phyloP scores from a whole-genome alignment of 2,888 invertebrate species.

The Tupiocoris notatus region DNA sequence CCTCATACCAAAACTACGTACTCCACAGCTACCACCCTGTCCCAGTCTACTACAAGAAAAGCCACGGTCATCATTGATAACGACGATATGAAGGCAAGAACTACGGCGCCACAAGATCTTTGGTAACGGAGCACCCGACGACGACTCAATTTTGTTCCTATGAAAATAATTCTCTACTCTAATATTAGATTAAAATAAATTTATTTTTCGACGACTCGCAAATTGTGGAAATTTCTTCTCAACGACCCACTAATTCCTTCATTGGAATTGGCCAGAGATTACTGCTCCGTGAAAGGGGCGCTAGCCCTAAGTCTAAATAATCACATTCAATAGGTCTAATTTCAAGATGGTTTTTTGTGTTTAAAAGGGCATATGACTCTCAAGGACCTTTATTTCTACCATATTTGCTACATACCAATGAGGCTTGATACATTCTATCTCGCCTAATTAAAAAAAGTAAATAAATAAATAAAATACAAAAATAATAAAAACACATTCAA shows the following conservation, averaged over 20 bases:
- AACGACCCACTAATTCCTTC: no score
- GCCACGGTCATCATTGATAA: slow-evolving; percentile 45
- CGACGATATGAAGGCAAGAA: slow-evolving; percentile 1
- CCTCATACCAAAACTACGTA: slow-evolving; percentile 49
- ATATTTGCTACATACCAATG: no score
- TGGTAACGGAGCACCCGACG: background rate
- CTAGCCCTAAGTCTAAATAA: background rate
- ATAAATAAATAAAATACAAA: background rate
- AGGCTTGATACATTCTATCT: background rate
- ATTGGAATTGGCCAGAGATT: no score
- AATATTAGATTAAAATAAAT: background rate
- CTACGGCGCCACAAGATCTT: background rate
- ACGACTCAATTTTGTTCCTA: background rate
- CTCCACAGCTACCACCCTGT: slow-evolving; percentile 49
- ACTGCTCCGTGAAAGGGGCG: no score
- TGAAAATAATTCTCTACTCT: background rate
- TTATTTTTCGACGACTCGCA: background rate
- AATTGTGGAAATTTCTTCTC: no score
- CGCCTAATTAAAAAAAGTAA: background rate
- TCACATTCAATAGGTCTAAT: background rate
- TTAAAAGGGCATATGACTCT: background rate
- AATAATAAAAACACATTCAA: background rate
- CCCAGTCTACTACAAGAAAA: slow-evolving; percentile 48
- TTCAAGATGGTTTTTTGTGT: background rate
- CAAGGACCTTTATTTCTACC: background rate